Conservation (phyloP, 2,888 invertebrate species). For the Strigamia maritima region DNA sequence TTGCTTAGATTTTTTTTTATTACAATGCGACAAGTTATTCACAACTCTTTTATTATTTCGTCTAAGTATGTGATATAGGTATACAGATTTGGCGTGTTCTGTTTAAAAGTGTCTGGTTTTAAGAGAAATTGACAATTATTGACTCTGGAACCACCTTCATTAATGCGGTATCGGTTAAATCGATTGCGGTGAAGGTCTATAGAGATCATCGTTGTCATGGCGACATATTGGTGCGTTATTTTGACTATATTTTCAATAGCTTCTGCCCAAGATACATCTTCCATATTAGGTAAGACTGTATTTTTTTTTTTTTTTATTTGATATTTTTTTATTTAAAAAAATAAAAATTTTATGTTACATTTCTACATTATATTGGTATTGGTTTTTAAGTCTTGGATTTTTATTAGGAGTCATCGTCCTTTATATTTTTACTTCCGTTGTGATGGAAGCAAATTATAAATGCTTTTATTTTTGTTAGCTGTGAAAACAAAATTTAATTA, state of each 20-base stretch:
- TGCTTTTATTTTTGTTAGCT: background rate
- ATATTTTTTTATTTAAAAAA: background rate
- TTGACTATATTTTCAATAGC: background rate
- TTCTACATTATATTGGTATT: background rate
- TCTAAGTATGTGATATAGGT: background rate
- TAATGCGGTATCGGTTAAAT: background rate
- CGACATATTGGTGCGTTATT: background rate
- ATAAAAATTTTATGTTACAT: background rate
- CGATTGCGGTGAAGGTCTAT: background rate
- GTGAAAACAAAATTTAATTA: background rate
- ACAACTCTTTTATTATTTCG: background rate
- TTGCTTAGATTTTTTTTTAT: background rate
- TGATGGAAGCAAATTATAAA: background rate
- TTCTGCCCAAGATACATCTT: conserved; percentile 5
- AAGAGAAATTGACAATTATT: background rate
- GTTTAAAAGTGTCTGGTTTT: background rate
- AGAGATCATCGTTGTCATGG: conserved; percentile 6
- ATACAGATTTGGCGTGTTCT: background rate
- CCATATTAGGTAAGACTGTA: background rate
- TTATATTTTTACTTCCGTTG: background rate
- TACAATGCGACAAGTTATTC: background rate
- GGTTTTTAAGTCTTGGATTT: background rate
- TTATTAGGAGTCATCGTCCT: background rate
- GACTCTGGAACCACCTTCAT: background rate
- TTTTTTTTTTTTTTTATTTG: too few species aligned